Percentiles rank a stretch among this genome's conserved stretches.
phyloP scores from a whole-genome alignment of 2,888 invertebrate species.

The Neocrepidodera transversa region DNA sequence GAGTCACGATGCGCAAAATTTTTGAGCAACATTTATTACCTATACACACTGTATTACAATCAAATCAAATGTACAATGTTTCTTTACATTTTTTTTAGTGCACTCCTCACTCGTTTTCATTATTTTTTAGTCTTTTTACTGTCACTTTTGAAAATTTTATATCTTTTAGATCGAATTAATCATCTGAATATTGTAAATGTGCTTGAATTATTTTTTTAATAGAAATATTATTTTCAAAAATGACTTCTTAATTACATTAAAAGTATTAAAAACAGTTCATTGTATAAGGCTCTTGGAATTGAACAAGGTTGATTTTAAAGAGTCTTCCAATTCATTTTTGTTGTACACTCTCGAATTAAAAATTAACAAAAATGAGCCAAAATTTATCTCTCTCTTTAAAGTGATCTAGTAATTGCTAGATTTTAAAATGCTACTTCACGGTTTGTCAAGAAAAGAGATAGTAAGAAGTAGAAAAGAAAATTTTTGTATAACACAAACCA shows the following conservation, averaged over 20 bases:
- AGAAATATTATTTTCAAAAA: slow-evolving; percentile 15
- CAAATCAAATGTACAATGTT: slow-evolving; percentile 17
- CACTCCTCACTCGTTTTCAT: slow-evolving; percentile 11
- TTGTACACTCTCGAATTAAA: slow-evolving; percentile 10
- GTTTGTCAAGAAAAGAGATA: too few species aligned
- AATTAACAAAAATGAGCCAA: too few species aligned
- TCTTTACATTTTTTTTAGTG: slow-evolving; percentile 19
- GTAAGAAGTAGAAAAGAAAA: too few species aligned
- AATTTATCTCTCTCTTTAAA: too few species aligned
- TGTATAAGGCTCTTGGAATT: slow-evolving; percentile 43
- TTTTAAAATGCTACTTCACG: too few species aligned
- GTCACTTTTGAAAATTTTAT: slow-evolving; percentile 2
- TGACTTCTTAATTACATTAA: slow-evolving; percentile 27
- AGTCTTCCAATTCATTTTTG: slow-evolving; percentile 13
- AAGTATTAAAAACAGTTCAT: slow-evolving; percentile 38
- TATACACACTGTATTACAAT: slow-evolving; percentile 3
- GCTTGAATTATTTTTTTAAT: not conserved
- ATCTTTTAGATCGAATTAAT: too few species aligned
- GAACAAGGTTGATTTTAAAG: slow-evolving; percentile 40
- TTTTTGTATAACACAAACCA: too few species aligned
- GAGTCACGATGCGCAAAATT: too few species aligned
- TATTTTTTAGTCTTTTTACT: slow-evolving; percentile 9
- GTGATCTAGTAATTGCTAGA: too few species aligned
- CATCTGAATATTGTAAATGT: not conserved
- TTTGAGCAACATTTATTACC: slow-evolving; percentile 18